Conservation (phyloP, 2,888 invertebrate genomes). For the Drosophila basisetae region DNA sequence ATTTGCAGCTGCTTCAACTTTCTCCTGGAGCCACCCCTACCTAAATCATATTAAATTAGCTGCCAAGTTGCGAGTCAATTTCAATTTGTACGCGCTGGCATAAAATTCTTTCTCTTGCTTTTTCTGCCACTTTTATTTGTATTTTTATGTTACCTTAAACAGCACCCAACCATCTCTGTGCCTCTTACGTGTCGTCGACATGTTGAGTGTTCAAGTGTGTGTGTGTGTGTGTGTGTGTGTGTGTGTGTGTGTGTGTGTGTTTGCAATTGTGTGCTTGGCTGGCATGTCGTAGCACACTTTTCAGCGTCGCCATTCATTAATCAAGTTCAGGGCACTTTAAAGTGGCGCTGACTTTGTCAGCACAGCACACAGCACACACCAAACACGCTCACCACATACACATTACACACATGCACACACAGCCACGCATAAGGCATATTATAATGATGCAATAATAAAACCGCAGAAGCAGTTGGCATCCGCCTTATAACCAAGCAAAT, state of each 20-base stretch:
- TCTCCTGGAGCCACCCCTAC: background rate
- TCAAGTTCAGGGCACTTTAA: constrained; percentile 80
- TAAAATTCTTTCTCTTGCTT: constrained; percentile 4
- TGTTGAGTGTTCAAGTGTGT: constrained; percentile 49
- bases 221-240: constrained; percentile 10
- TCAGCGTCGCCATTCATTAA: constrained; percentile 74
- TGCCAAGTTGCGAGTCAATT: constrained; percentile 74
- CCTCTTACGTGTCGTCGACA: constrained; percentile 68
- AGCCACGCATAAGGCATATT: constrained; percentile 54
- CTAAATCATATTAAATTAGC: constrained; percentile 73
- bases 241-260: constrained; percentile 10
- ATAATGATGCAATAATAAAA: constrained; percentile 80
- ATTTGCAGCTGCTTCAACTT: background rate
- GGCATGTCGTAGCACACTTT: constrained; percentile 71
- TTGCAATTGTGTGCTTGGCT: constrained; percentile 31
- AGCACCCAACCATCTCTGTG: constrained; percentile 2
- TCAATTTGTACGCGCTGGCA: constrained; percentile 65
- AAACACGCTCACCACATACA: constrained; percentile 10
- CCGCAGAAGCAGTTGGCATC: constrained; percentile 50
- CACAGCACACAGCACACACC: constrained; percentile 5
- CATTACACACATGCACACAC: constrained; percentile 9
- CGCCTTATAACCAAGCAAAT: constrained; percentile 46
- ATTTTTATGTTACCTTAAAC: constrained; percentile 36
- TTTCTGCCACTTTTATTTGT: constrained; percentile 5
- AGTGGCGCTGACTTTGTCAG: constrained; percentile 58